Evolutionary conservation across 2,888 invertebrate genomes (phyloP).

Genomic region (Iphiclides podalirius): DNA sequence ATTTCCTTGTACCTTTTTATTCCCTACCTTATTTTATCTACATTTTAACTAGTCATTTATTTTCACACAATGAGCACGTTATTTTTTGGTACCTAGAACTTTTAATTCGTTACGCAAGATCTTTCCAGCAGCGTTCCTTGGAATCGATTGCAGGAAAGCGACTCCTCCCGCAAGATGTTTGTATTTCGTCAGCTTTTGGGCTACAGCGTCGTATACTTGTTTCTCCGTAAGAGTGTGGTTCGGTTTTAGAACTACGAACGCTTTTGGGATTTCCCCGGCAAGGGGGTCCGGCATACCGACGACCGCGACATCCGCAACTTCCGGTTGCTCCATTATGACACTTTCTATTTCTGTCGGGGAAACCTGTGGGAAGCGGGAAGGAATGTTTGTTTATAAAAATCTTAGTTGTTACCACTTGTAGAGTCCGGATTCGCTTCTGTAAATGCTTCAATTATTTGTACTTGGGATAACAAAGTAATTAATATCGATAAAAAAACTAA

Average conservation of each 20-base stretch:
- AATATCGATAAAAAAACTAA: too few relatives aligned
- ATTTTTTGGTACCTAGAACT: constrained; percentile 53
- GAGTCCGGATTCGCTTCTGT: too few relatives aligned
- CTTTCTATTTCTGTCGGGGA: constrained; percentile 92
- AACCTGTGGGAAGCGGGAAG: constrained; percentile 76
- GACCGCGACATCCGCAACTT: constrained; percentile 88
- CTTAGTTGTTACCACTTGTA: neutral
- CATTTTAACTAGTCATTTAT: too few relatives aligned
- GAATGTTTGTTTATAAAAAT: neutral
- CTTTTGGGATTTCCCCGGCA: constrained; percentile 87
- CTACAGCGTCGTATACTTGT: constrained; percentile 78
- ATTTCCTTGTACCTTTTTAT: too few relatives aligned
- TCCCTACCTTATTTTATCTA: too few relatives aligned
- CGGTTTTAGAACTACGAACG: constrained; percentile 84
- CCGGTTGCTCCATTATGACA: constrained; percentile 84
- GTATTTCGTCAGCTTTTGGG: constrained; percentile 84
- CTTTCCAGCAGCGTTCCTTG: constrained; percentile 88
- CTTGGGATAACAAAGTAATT: too few relatives aligned
- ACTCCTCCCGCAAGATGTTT: constrained; percentile 87
- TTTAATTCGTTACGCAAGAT: constrained; percentile 85
- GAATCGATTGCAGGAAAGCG: constrained; percentile 84
- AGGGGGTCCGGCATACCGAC: constrained; percentile 85
- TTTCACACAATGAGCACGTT: too few relatives aligned
- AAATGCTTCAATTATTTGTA: too few relatives aligned
- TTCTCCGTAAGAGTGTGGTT: constrained; percentile 77